Evolutionary conservation across 2,113 vertebrate species (phyloP).

Genomic region (Sarotherodon lohbergeri): DNA sequence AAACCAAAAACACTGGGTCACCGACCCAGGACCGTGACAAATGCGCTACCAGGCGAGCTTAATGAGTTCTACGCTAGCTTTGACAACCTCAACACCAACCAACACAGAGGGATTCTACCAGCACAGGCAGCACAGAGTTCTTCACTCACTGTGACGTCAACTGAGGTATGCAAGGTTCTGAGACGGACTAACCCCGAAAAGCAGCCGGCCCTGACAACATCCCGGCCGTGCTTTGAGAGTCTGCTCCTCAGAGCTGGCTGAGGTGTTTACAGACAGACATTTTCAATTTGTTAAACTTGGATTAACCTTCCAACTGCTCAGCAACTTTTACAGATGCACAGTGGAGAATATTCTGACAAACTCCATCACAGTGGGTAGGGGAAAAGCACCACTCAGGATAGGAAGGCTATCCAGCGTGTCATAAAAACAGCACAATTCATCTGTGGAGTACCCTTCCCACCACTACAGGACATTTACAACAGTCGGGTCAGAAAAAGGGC

Average conservation of each 20-base stretch:
- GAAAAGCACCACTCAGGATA: neutral
- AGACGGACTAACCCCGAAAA: neutral
- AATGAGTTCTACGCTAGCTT: neutral
- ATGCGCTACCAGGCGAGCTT: rapidly evolving
- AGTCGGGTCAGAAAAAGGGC: neutral
- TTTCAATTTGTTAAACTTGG: neutral
- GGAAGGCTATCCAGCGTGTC: neutral
- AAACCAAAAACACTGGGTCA: too few relatives aligned
- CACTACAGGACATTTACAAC: neutral
- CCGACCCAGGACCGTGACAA: too few relatives aligned
- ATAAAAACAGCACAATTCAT: neutral
- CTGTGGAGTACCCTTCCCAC: rapidly evolving
- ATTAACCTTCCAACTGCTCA: neutral
- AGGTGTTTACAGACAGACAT: neutral
- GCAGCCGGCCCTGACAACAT: neutral
- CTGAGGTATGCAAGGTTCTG: neutral
- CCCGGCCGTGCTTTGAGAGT: neutral
- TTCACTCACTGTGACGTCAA: rapidly evolving
- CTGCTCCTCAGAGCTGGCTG: neutral
- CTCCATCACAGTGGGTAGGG: neutral
- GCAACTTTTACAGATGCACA: neutral
- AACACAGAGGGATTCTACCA: neutral
- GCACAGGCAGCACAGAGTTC: neutral
- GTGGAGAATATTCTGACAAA: neutral
- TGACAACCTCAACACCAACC: neutral